phyloP scores from a whole-genome alignment of 2,797 vertebrate genomes.

The Anabas testudineus region DNA sequence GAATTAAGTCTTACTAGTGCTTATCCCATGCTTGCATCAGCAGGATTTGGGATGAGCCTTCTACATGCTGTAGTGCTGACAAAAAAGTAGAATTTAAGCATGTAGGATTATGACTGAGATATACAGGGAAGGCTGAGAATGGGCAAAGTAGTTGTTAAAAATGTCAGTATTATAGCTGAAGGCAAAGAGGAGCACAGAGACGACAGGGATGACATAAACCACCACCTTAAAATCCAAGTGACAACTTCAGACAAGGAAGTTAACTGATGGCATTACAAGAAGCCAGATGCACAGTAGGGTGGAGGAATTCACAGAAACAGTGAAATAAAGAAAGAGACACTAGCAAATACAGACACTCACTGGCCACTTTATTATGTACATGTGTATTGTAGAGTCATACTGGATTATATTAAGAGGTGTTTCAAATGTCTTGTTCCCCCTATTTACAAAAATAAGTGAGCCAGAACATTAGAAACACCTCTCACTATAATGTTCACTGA shows the following conservation, averaged over 20 bases:
- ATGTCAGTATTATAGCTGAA: background rate
- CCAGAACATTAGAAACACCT: too few relatives aligned
- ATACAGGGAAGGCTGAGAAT: background rate
- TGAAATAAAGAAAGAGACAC: constrained; percentile 21
- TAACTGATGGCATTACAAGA: constrained; percentile 38
- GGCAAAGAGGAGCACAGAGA: constrained; percentile 6
- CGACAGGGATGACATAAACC: constrained; percentile 16
- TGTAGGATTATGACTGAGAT: constrained; percentile 7
- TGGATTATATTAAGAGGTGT: too few relatives aligned
- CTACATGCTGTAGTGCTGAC: constrained; percentile 5
- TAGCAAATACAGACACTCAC: constrained; percentile 46
- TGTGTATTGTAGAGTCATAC: too few relatives aligned
- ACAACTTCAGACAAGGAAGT: constrained; percentile 47
- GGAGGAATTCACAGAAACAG: constrained; percentile 23
- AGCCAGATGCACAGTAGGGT: constrained; percentile 15
- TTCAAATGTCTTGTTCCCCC: too few relatives aligned
- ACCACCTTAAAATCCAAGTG: constrained; percentile 36
- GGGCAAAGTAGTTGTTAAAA: constrained; percentile 1
- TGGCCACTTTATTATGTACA: too few relatives aligned
- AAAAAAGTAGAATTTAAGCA: background rate
- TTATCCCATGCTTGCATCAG: constrained; percentile 40
- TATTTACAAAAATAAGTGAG: too few relatives aligned
- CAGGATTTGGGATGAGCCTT: constrained; percentile 24
- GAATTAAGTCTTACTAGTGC: constrained; percentile 7
- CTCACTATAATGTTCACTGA: too few relatives aligned